These are phyloP conservation scores for Penaeus indicus DNA, from an alignment of 1,140 invertebrate species.

Conservation along the genomic window DNA sequence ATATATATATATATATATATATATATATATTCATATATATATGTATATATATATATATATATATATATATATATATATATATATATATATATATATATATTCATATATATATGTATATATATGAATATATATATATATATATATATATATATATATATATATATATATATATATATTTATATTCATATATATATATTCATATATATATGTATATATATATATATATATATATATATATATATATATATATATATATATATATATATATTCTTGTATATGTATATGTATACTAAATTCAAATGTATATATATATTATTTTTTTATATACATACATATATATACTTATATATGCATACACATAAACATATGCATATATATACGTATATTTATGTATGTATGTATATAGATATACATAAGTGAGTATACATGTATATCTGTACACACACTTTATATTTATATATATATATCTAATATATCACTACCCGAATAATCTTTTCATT, in stretches of 20 bases:
- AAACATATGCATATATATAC: not conserved
- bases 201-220: not conserved
- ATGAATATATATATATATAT: conserved; percentile 3
- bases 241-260: not conserved
- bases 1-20: not conserved
- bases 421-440: conserved; percentile 17
- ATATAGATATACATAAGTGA: conserved; percentile 13
- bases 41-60: not conserved
- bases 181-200: not conserved
- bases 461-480: conserved; percentile 13
- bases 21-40: not conserved
- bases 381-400: not conserved
- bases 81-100: not conserved
- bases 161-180: conserved; percentile 1
- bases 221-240: not conserved
- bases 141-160: conserved; percentile 22
- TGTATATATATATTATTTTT: not conserved
- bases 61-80: not conserved
- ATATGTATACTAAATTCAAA: not conserved
- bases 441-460: conserved; percentile 20
- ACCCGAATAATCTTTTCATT: not conserved
- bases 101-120: not conserved
- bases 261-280: too few species aligned
- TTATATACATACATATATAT: not conserved
- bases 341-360: not conserved